These are phyloP conservation scores for Porites lutea DNA, from an alignment of 64 coral and sea anemone species.

Conservation along the genomic window DNA sequence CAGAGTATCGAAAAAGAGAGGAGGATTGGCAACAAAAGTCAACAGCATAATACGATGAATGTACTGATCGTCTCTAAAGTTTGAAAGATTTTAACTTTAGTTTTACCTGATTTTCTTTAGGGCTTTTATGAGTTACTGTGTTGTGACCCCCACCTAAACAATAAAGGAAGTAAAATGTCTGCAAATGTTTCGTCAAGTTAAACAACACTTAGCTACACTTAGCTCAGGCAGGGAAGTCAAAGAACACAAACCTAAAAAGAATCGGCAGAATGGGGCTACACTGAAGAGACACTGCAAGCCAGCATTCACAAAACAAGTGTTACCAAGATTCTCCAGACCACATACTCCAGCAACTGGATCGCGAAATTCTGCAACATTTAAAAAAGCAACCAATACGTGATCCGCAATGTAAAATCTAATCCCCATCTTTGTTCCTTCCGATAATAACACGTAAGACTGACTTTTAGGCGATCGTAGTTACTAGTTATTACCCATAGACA, in stretches of 20 bases:
- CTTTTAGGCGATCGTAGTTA: too few relatives aligned
- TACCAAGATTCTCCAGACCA: conserved; percentile 88
- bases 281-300: conserved; percentile 83
- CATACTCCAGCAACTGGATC: conserved; percentile 68
- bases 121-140: background rate
- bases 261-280: conserved; percentile 78
- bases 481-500: too few relatives aligned
- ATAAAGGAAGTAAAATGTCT: background rate
- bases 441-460: too few relatives aligned
- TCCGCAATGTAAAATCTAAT: too few relatives aligned
- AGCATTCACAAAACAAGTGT: conserved; percentile 89
- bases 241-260: conserved; percentile 70
- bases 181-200: too few relatives aligned
- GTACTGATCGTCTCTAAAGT: too few relatives aligned
- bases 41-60: too few relatives aligned
- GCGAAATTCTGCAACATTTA: conserved; percentile 5
- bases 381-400: background rate
- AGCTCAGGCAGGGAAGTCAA: background rate
- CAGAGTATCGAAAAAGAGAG: too few relatives aligned
- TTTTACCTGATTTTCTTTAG: conserved; percentile 22
- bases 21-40: too few relatives aligned
- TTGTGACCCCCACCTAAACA: conserved; percentile 55
- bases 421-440: too few relatives aligned
- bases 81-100: background rate
- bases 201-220: too few relatives aligned